These are phyloP conservation scores for Aphelocoma coerulescens DNA, from an alignment of 2,113 vertebrate species.

Conservation along the genomic window DNA sequence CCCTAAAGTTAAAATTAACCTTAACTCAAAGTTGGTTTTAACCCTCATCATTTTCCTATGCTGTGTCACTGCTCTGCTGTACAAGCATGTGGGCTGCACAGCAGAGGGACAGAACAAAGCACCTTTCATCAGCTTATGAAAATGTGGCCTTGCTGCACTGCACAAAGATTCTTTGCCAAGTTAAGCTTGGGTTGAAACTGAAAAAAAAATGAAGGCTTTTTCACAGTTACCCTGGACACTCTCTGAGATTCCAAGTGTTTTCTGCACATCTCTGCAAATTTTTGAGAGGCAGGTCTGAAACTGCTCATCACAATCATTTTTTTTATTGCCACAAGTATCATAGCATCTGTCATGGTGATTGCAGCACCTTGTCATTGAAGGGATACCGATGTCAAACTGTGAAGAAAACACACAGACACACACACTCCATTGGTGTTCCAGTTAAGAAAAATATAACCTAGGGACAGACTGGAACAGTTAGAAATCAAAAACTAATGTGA, in stretches of 20 bases:
- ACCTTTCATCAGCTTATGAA: not conserved
- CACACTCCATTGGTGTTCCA: not conserved
- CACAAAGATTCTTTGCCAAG: not conserved
- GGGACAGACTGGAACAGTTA: not conserved
- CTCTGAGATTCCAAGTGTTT: slow-evolving; percentile 85
- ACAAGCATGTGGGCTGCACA: not conserved
- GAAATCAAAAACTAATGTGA: not conserved
- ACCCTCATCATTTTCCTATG: not conserved
- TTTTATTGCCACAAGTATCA: slow-evolving; percentile 87
- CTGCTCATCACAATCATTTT: slow-evolving; percentile 89
- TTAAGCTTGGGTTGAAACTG: rapidly evolving
- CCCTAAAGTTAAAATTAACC: not conserved
- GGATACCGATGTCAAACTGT: slow-evolving; percentile 95
- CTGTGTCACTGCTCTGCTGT: not conserved
- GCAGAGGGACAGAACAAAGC: not conserved
- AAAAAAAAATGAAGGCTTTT: not conserved
- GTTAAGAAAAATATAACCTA: not conserved
- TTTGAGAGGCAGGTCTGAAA: slow-evolving; percentile 91
- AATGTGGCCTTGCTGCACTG: not conserved
- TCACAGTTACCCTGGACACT: slow-evolving; percentile 83
- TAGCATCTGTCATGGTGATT: slow-evolving; percentile 95
- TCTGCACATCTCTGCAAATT: slow-evolving; percentile 91
- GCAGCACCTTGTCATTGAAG: slow-evolving; percentile 95
- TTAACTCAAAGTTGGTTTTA: not conserved
- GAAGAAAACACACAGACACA: not conserved